phyloP scores from a whole-genome alignment of 2,797 vertebrate genomes.

The Enteromius anoplus region DNA sequence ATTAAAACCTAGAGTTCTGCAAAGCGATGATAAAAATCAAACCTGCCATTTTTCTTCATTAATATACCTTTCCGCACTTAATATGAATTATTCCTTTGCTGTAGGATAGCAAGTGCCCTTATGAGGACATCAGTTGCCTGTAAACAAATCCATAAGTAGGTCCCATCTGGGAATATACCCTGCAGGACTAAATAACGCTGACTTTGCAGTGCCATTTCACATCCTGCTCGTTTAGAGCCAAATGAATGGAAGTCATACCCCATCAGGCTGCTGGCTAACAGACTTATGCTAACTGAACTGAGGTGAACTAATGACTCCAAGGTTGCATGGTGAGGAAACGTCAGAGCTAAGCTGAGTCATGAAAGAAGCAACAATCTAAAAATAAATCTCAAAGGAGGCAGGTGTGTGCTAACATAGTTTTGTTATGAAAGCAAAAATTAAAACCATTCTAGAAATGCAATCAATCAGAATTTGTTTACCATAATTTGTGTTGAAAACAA shows the following conservation, averaged over 20 bases:
- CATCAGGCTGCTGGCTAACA: conserved; percentile 11
- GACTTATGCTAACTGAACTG: conserved; percentile 23
- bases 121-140: conserved; percentile 1
- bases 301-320: conserved; percentile 16
- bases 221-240: conserved; percentile 37
- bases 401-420: not conserved
- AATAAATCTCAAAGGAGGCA: conserved; percentile 13
- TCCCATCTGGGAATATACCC: conserved; percentile 39
- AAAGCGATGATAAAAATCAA: not conserved
- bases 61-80: not conserved
- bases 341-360: conserved; percentile 22
- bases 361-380: conserved; percentile 9
- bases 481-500: not conserved
- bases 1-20: not conserved
- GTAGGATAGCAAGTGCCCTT: not conserved
- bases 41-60: not conserved
- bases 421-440: not conserved
- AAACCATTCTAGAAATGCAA: not conserved
- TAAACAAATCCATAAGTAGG: conserved; percentile 15
- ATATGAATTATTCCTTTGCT: not conserved
- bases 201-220: conserved; percentile 47
- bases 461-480: not conserved
- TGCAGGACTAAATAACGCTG: conserved; percentile 36
- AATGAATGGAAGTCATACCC: conserved; percentile 20
- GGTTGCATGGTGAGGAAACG: not conserved